Evolutionary conservation across 2,888 invertebrate species (phyloP).

Genomic region (Dasypolia templi): DNA sequence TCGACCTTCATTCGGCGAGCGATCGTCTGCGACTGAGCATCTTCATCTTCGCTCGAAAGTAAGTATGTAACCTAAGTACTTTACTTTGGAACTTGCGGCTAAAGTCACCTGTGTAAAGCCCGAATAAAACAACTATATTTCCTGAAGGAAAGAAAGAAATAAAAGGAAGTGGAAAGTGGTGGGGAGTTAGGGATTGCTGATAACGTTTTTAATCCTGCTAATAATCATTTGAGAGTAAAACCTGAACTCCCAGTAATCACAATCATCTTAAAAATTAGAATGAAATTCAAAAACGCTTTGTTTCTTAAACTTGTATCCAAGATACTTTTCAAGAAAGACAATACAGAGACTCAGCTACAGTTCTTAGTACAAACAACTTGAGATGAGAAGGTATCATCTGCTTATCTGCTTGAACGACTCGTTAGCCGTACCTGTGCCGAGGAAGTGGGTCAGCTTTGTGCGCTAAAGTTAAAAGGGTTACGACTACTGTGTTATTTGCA

Average conservation of each 20-base stretch:
- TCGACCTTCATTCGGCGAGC: no score
- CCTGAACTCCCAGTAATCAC: no score
- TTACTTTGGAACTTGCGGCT: no score
- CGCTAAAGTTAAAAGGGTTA: conserved; percentile 58
- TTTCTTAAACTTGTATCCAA: conserved; percentile 6
- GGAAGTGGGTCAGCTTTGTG: conserved; percentile 62
- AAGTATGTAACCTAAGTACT: no score
- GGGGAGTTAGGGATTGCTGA: not conserved
- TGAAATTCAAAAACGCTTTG: not conserved
- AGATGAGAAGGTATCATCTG: conserved; percentile 40
- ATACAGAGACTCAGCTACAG: conserved; percentile 26
- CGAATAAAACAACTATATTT: not conserved
- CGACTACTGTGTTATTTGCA: conserved; percentile 40
- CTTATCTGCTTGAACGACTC: conserved; percentile 59
- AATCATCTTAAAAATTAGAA: not conserved
- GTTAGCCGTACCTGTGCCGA: conserved; percentile 50
- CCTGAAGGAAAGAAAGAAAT: not conserved
- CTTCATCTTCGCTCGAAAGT: no score
- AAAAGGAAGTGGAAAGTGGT: no score
- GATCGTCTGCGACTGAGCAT: no score
- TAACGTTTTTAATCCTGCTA: no score
- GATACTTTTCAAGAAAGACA: conserved; percentile 36
- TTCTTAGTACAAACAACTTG: conserved; percentile 47
- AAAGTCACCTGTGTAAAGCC: no score
- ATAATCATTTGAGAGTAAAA: no score